Evolutionary conservation across 2,888 invertebrate genomes (phyloP), one percentile per base, ranked within the genome.

Genomic region (Drosophila greeni): DNA sequence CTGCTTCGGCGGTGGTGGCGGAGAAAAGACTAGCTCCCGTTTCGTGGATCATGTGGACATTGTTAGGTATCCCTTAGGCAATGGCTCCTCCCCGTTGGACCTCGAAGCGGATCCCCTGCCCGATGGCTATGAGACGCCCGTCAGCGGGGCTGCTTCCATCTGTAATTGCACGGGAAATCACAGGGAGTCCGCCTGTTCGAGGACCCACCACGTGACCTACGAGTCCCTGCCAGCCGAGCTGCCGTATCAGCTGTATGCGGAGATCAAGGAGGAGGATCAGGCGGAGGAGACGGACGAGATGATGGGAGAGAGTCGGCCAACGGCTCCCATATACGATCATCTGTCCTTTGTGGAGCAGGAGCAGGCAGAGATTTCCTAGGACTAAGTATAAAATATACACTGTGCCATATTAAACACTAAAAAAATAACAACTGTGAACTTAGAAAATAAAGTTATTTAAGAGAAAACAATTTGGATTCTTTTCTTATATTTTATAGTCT

Each of bases 31-130:
- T 0, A 16, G 67, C 6, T 68, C 72, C 11, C 61, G 76, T 18
- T 76, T 82, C 24, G 78, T 84, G 31, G 86, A 87, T 33, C 85
- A 87, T 53, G 86, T 87, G 31, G 88, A 88, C 56, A 73, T 88
- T 11, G 86, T 87, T 11, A 78, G 86, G 0, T 73, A 70, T 68
- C 75, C 83, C 11, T 60, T 75, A 12, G 43, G 71, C 53, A 72
- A 74, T 26, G 67, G 76, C 36, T 60, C 29, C 33, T 26, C 68
- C 3, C 49, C 49, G 0, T 37, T 57, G 14, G 78, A 73, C 0
- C 11, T 70, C 31, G 79, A 75, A 11, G 49, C 62, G 5, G 62
- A 43, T 2, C 45, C 45, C 1, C 58, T 59, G 33, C 54, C 60
- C 5, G 81, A 82, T 73, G 87, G 84, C 37, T 87, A 87, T 54